Evolutionary conservation across 2,888 invertebrate species (phyloP).

Genomic region (Cosmorhoe ocellata): DNA sequence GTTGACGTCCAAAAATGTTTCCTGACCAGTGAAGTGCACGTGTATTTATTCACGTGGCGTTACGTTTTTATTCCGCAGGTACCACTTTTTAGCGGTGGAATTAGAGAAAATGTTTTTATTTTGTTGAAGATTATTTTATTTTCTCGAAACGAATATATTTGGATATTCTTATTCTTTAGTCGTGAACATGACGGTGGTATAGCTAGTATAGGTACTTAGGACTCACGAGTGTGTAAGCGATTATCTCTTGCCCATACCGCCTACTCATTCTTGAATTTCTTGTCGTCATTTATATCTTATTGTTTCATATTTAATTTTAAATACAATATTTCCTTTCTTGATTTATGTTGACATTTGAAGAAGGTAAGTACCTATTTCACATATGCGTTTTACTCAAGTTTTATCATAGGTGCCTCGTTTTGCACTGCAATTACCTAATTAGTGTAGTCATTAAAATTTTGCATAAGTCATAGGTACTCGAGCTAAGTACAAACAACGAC

Average conservation of each 20-base stretch:
- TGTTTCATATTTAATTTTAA: conserved; percentile 14
- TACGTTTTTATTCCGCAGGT: too few species aligned
- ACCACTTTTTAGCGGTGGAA: too few species aligned
- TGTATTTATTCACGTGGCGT: too few species aligned
- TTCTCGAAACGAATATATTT: too few species aligned
- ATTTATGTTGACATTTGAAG: conserved; percentile 8
- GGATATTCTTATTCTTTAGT: conserved; percentile 1
- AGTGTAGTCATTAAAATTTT: conserved; percentile 44
- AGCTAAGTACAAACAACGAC: conserved; percentile 37
- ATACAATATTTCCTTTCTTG: conserved; percentile 3
- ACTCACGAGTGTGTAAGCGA: neutral
- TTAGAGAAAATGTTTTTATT: too few species aligned
- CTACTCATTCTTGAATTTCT: conserved; percentile 15
- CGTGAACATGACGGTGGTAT: too few species aligned
- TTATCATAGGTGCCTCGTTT: conserved; percentile 13
- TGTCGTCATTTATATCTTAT: conserved; percentile 9
- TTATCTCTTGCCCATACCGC: conserved; percentile 26
- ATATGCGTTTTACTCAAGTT: conserved; percentile 7
- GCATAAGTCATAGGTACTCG: conserved; percentile 35
- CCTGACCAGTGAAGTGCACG: too few species aligned
- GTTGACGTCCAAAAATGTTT: conserved; percentile 13
- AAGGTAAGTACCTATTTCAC: conserved; percentile 6
- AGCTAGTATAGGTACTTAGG: too few species aligned
- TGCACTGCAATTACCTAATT: conserved; percentile 47
- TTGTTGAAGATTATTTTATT: too few species aligned